Percentiles rank a stretch among this genome's conserved stretches.
Evolutionary conservation across 2,113 vertebrate species (phyloP).

Genomic region (Phalacrocorax carbo): DNA sequence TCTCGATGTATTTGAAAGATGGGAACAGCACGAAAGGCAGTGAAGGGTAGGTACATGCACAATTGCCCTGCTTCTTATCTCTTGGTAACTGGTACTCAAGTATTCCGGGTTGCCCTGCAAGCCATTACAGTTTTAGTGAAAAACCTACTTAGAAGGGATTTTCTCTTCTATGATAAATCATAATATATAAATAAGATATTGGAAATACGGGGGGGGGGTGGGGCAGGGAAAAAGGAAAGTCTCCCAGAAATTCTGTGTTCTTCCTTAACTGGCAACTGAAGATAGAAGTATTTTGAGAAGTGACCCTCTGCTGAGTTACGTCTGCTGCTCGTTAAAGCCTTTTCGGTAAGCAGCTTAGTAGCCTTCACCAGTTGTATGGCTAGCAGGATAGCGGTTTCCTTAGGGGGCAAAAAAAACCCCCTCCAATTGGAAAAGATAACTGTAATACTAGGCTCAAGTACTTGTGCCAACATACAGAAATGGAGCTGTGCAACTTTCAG

Average conservation of each 20-base stretch:
- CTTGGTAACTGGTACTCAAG: neutral
- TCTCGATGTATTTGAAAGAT: slow-evolving; percentile 98
- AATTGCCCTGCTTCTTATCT: neutral
- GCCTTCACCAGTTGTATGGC: neutral
- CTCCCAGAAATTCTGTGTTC: neutral
- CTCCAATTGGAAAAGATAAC: neutral
- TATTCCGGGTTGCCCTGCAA: neutral
- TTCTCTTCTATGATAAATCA: neutral
- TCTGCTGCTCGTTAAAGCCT: neutral
- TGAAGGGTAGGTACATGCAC: slow-evolving; percentile 84
- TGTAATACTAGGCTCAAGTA: neutral
- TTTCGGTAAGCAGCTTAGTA: neutral
- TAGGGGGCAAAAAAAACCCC: no score
- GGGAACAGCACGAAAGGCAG: slow-evolving; percentile 93
- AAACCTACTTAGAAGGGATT: neutral
- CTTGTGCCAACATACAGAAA: no score
- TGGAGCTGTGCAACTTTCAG: no score
- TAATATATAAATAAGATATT: neutral
- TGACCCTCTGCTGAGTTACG: neutral
- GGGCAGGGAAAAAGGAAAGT: no score
- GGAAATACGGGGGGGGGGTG: neutral
- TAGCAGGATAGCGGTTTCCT: neutral
- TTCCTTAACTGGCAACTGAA: neutral
- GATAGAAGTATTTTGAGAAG: neutral
- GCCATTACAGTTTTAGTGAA: neutral